Percentiles rank a stretch among this genome's conserved stretches.
Evolutionary conservation across 1,140 invertebrate genomes (phyloP).

Genomic region (Formica selysi): DNA sequence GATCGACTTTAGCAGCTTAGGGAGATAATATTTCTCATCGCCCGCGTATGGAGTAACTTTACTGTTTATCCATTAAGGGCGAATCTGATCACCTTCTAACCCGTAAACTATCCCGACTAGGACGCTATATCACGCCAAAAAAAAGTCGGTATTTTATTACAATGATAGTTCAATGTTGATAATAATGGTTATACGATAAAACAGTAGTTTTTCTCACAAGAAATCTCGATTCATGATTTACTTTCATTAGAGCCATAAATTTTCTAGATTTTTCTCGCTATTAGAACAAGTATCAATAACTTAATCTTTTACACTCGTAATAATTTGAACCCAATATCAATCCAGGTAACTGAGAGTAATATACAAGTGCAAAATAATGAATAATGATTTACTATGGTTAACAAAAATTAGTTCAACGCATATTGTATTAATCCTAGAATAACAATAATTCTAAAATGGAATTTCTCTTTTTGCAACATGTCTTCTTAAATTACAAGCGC

Average conservation of each 20-base stretch:
- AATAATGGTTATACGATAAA: constrained; percentile 10
- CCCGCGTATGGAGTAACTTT: constrained; percentile 48
- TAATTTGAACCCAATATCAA: no score
- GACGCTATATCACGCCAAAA: constrained; percentile 14
- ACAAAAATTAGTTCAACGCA: neutral
- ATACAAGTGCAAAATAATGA: neutral
- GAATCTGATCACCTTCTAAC: constrained; percentile 53
- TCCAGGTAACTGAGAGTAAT: no score
- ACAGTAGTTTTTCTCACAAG: neutral
- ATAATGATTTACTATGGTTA: constrained; percentile 5
- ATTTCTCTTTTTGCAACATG: neutral
- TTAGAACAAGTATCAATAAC: neutral
- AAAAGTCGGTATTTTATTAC: constrained; percentile 50
- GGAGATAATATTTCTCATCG: constrained; percentile 61
- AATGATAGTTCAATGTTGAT: constrained; percentile 14
- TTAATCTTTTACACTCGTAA: neutral
- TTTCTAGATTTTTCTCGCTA: neutral
- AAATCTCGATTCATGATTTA: constrained; percentile 5
- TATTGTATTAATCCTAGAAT: neutral
- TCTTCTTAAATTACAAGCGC: neutral
- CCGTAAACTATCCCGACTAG: constrained; percentile 15
- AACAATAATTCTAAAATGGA: neutral
- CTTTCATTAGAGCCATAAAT: neutral
- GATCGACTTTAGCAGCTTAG: constrained; percentile 58
- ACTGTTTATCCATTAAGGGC: constrained; percentile 61